Conservation (phyloP, 2,113 vertebrate genomes). For the Callaeas wilsoni region DNA sequence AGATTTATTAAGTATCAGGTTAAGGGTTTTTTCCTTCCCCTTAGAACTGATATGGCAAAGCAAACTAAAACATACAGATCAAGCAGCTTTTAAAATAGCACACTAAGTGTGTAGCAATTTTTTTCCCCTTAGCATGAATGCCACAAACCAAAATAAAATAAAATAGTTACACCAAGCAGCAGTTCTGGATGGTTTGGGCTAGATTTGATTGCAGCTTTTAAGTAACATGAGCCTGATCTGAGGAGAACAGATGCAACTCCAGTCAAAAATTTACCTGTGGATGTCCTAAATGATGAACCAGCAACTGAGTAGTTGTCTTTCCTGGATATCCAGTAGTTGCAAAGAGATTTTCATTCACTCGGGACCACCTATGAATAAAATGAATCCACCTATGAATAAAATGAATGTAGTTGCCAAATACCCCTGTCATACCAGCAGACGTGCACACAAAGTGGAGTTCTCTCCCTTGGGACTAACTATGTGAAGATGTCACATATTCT, state of each 20-base stretch:
- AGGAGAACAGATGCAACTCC: background rate
- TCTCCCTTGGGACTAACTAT: background rate
- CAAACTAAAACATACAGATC: background rate
- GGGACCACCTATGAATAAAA: slow-evolving; percentile 83
- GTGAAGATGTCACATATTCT: background rate
- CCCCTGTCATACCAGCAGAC: background rate
- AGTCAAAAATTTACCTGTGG: slow-evolving; percentile 81
- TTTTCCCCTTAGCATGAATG: background rate
- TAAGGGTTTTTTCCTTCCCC: background rate
- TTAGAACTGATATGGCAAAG: background rate
- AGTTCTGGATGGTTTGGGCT: background rate
- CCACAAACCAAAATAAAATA: background rate
- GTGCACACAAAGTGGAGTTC: background rate
- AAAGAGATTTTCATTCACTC: slow-evolving; percentile 89
- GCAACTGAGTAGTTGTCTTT: slow-evolving; percentile 85
- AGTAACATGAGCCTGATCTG: background rate
- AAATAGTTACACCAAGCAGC: background rate
- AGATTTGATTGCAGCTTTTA: background rate
- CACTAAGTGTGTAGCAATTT: background rate
- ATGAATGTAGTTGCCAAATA: background rate
- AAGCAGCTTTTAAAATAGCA: background rate
- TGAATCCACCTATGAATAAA: slow-evolving; percentile 73
- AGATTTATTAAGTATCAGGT: background rate
- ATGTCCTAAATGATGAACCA: slow-evolving; percentile 94
- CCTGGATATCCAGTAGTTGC: slow-evolving; percentile 94